Conservation (phyloP, 2,888 invertebrate genomes). For the Hyles lineata region DNA sequence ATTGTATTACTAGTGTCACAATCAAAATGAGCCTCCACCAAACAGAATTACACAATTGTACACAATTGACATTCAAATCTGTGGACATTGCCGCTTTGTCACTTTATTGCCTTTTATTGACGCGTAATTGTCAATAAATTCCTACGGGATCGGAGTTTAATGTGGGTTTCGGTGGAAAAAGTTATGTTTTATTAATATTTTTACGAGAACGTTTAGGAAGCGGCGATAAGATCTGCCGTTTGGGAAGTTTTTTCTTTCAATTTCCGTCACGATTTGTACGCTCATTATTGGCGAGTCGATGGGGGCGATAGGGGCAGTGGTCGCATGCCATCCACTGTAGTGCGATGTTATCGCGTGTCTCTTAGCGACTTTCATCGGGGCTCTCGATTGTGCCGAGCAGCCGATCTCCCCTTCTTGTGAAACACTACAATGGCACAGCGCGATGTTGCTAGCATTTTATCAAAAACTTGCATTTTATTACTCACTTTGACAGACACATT, state of each 20-base stretch:
- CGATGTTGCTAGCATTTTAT: constrained; percentile 71
- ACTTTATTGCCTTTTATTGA: constrained; percentile 84
- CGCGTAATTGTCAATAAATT: constrained; percentile 85
- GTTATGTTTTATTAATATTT: constrained; percentile 85
- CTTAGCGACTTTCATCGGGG: constrained; percentile 82
- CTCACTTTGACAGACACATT: background rate
- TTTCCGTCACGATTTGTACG: constrained; percentile 84
- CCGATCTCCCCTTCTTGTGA: constrained; percentile 67
- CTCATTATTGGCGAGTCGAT: constrained; percentile 81
- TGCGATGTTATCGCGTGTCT: constrained; percentile 79
- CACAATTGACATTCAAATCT: constrained; percentile 85
- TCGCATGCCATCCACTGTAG: constrained; percentile 72
- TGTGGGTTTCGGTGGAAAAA: constrained; percentile 85
- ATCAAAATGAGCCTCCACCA: constrained; percentile 82
- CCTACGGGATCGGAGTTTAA: constrained; percentile 83
- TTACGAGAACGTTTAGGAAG: constrained; percentile 83
- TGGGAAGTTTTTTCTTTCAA: constrained; percentile 84
- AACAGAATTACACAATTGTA: constrained; percentile 83
- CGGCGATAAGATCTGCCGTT: constrained; percentile 80
- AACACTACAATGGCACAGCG: constrained; percentile 73
- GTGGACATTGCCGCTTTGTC: constrained; percentile 83
- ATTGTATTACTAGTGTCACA: constrained; percentile 77
- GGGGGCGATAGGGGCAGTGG: constrained; percentile 83
- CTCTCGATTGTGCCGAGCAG: constrained; percentile 63
- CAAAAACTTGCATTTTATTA: constrained; percentile 41